Evolutionary conservation across 2,797 vertebrate species (phyloP).

Genomic region (Myoxocephalus aenaeus): DNA sequence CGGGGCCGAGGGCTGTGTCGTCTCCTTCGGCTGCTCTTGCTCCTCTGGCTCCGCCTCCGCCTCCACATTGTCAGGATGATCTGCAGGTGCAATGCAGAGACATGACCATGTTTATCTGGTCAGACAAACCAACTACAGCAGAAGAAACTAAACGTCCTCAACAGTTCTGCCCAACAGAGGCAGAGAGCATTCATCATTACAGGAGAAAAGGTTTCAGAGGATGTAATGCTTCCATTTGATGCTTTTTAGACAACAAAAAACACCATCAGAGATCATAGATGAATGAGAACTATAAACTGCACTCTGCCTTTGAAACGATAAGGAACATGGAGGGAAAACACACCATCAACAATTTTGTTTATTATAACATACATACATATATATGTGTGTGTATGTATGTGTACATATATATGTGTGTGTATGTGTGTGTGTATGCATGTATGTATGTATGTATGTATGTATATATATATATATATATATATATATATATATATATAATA

Average conservation of each 20-base stretch:
- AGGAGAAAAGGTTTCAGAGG: background rate
- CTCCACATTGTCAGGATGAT: constrained; percentile 75
- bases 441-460: too few species aligned
- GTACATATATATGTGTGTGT: too few species aligned
- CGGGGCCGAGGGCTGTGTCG: constrained; percentile 68
- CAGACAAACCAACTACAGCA: background rate
- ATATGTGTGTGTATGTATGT: too few species aligned
- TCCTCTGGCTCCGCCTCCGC: constrained; percentile 60
- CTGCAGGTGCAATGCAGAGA: constrained; percentile 36
- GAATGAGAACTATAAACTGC: background rate
- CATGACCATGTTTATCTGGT: background rate
- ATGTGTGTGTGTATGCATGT: too few species aligned
- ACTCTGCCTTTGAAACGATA: background rate
- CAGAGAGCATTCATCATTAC: background rate
- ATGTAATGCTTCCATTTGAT: too few species aligned
- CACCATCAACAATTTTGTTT: too few species aligned
- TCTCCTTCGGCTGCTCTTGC: constrained; percentile 69
- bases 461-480: too few species aligned
- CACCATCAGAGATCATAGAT: background rate
- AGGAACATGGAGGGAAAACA: background rate
- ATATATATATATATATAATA: too few species aligned
- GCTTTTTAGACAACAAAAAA: too few species aligned
- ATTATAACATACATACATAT: too few species aligned
- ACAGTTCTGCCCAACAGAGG: background rate
- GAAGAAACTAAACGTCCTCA: background rate